Evolutionary conservation across 2,113 vertebrate species (phyloP).

Genomic region (Osmerus mordax): DNA sequence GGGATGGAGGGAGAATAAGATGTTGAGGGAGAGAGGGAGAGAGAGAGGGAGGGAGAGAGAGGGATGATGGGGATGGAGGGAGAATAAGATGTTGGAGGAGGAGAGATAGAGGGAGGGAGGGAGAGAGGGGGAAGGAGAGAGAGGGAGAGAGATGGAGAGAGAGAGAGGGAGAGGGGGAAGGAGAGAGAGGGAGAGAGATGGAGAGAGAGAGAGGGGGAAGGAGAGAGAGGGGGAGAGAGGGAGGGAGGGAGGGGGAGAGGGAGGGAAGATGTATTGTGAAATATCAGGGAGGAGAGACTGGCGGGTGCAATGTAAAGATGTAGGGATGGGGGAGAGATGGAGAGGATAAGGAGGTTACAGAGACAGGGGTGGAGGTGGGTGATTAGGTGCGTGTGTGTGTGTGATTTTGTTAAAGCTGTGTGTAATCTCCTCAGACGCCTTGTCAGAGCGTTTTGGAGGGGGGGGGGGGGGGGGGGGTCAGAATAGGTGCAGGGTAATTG

Average conservation of each 20-base stretch:
- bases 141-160: background rate
- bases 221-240: too few species aligned
- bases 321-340: background rate
- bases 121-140: background rate
- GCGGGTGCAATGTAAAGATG: background rate
- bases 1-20: too few species aligned
- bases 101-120: background rate
- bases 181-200: too few species aligned
- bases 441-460: constrained; percentile 29
- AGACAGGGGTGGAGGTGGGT: constrained; percentile 29
- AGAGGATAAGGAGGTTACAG: constrained; percentile 13
- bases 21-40: background rate
- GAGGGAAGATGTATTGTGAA: background rate
- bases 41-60: background rate
- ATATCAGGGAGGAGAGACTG: background rate
- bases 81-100: too few species aligned
- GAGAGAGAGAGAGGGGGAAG: too few species aligned
- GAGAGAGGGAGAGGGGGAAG: too few species aligned
- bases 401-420: constrained; percentile 23
- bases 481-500: background rate
- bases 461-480: background rate
- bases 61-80: background rate
- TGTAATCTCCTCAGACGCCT: constrained; percentile 33
- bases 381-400: constrained; percentile 27
- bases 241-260: background rate